These are phyloP conservation scores for Chaetops frenatus DNA, from an alignment of 2,113 vertebrate genomes.

Conservation along the genomic window DNA sequence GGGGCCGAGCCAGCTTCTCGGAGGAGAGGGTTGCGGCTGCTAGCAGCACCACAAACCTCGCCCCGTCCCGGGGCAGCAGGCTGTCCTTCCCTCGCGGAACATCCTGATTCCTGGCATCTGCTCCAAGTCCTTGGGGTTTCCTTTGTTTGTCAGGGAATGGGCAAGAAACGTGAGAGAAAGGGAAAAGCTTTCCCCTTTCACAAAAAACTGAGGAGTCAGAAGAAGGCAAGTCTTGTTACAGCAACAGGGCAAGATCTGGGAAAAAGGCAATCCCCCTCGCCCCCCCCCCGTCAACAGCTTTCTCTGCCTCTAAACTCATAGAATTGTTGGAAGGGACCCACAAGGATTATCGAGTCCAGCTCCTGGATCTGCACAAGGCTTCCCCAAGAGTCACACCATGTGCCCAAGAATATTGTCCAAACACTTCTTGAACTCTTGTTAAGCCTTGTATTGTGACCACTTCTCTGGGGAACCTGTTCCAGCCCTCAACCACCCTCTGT, in stretches of 20 bases:
- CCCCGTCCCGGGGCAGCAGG: too few species aligned
- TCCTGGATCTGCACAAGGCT: not conserved
- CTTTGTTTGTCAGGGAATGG: not conserved
- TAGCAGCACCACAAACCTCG: not conserved
- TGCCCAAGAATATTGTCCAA: not conserved
- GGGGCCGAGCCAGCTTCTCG: not conserved
- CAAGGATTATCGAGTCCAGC: not conserved
- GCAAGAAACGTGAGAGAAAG: not conserved
- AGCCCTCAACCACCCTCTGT: not conserved
- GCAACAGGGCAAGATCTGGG: not conserved
- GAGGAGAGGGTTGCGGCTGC: not conserved
- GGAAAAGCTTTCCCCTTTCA: not conserved
- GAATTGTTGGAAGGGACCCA: not conserved
- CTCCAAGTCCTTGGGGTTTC: not conserved
- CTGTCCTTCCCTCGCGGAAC: not conserved
- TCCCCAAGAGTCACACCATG: not conserved
- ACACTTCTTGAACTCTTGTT: not conserved
- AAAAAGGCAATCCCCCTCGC: not conserved
- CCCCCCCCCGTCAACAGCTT: too few species aligned
- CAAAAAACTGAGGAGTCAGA: not conserved
- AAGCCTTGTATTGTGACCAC: not conserved
- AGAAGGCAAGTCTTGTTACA: not conserved
- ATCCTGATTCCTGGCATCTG: too few species aligned
- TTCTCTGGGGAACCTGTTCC: not conserved
- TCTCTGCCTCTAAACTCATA: not conserved